phyloP scores from a whole-genome alignment of 2,113 vertebrate genomes.

The Cyrtonyx montezumae region DNA sequence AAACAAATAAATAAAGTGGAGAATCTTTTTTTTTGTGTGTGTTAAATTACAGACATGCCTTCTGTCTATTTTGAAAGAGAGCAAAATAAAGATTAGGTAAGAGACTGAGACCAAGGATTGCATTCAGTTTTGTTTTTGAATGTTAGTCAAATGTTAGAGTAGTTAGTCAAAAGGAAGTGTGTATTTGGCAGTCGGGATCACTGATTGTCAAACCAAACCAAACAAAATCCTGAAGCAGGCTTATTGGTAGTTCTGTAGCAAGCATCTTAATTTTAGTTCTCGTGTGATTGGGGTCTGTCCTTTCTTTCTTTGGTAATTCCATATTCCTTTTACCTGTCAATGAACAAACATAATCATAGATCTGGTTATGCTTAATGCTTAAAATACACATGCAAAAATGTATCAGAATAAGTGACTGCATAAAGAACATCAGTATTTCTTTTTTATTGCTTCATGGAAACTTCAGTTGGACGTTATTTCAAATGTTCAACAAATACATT shows the following conservation, averaged over 20 bases:
- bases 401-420: background rate
- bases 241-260: background rate
- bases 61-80: background rate
- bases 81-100: background rate
- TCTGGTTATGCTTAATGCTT: background rate
- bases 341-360: background rate
- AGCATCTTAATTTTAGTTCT: background rate
- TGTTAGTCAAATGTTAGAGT: no score
- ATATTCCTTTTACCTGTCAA: background rate
- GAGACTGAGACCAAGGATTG: background rate
- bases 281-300: background rate
- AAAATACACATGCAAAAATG: background rate
- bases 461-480: background rate
- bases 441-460: background rate
- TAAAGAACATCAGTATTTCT: background rate
- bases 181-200: background rate
- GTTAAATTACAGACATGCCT: background rate
- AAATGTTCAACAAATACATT: background rate
- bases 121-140: background rate
- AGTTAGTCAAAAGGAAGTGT: background rate
- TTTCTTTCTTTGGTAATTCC: background rate
- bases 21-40: background rate
- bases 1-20: background rate
- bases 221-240: background rate
- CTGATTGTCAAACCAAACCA: background rate